These are phyloP conservation scores for Cotesia typhae DNA, from an alignment of 1,140 invertebrate species.

Conservation along the genomic window DNA sequence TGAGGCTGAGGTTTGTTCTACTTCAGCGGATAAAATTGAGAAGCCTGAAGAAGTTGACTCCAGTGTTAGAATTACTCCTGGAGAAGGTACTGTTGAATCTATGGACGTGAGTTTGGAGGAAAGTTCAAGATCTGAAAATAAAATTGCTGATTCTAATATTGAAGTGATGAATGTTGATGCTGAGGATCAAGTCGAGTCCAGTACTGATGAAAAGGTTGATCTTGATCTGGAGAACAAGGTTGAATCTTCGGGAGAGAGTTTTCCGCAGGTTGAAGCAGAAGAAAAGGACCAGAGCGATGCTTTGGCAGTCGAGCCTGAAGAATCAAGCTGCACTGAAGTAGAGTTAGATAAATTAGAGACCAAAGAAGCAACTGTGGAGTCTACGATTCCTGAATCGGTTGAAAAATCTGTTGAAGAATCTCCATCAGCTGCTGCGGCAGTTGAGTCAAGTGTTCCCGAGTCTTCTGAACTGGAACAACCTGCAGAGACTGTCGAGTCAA, in stretches of 20 bases:
- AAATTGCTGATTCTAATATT: constrained; percentile 47
- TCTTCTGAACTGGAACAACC: no score
- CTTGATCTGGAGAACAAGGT: constrained; percentile 24
- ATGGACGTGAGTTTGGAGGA: not conserved
- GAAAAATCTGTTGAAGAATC: not conserved
- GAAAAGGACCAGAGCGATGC: not conserved
- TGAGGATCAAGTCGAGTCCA: constrained; percentile 46
- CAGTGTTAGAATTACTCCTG: not conserved
- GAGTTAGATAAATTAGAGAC: no score
- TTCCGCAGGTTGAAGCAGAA: constrained; percentile 2
- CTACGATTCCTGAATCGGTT: not conserved
- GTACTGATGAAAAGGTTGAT: constrained; percentile 57
- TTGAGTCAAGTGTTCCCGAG: constrained; percentile 7
- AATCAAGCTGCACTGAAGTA: no score
- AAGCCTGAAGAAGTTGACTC: not conserved
- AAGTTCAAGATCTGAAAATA: constrained; percentile 25
- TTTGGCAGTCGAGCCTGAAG: no score
- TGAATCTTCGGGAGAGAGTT: not conserved
- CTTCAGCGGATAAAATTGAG: not conserved
- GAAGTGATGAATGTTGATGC: constrained; percentile 48
- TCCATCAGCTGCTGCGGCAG: not conserved
- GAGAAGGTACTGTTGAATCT: not conserved
- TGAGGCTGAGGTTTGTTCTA: no score
- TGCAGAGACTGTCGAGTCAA: no score
- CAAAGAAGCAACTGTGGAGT: not conserved